Evolutionary conservation across 2,888 invertebrate genomes (phyloP).

Genomic region (Sminthurides aquaticus): DNA sequence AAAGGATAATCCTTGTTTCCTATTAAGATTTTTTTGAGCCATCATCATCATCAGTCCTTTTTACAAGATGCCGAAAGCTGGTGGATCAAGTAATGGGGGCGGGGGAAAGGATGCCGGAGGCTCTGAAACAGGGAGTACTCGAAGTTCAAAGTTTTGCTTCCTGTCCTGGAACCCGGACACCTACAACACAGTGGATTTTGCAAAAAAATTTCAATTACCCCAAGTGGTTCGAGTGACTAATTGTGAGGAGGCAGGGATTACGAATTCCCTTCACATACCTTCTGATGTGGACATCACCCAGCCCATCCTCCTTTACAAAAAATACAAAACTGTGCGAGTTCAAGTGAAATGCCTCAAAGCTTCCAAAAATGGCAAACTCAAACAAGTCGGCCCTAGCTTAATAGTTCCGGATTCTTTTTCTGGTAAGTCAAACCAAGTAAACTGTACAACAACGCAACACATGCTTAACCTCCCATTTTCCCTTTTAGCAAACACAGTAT

Average conservation of each 20-base stretch:
- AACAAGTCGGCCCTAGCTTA: constrained; percentile 51
- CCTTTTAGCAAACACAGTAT: too few species aligned
- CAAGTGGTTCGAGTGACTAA: constrained; percentile 41
- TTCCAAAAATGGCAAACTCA: constrained; percentile 43
- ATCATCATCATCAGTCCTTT: too few species aligned
- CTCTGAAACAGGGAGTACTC: constrained; percentile 37
- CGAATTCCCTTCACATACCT: constrained; percentile 36
- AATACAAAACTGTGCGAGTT: constrained; percentile 57
- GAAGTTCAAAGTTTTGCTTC: constrained; percentile 38
- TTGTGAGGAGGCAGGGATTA: constrained; percentile 37
- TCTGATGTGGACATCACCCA: constrained; percentile 48
- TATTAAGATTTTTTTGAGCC: too few species aligned
- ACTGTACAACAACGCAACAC: too few species aligned
- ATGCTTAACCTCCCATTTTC: too few species aligned
- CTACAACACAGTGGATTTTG: constrained; percentile 34
- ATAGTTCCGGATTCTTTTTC: constrained; percentile 61
- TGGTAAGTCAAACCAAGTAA: constrained; percentile 53
- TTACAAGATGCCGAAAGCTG: constrained; percentile 1
- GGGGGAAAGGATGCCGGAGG: constrained; percentile 19
- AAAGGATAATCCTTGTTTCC: too few species aligned
- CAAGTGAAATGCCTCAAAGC: constrained; percentile 53
- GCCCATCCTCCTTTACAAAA: constrained; percentile 58
- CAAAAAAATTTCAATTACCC: constrained; percentile 36
- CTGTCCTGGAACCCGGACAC: constrained; percentile 40
- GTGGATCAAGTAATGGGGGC: not conserved